Percentiles rank a stretch among this genome's conserved stretches.
Conservation (phyloP, 2,113 vertebrate species). For the Myrmecobius fasciatus region DNA sequence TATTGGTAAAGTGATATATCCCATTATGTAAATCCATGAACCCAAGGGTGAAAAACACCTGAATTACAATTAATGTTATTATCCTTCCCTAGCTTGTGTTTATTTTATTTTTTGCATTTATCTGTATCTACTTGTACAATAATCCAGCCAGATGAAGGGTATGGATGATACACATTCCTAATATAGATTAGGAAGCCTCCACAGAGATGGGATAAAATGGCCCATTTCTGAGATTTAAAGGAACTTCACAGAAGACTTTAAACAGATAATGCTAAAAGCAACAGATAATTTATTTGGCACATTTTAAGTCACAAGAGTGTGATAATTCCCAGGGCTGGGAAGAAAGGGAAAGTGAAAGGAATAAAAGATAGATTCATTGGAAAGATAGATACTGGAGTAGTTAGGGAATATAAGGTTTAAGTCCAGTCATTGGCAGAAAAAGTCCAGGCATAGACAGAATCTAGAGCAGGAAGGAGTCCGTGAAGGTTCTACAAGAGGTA, state of each 20-base stretch:
- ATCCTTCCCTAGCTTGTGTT: background rate
- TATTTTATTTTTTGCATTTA: background rate
- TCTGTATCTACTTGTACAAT: background rate
- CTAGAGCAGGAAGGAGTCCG: background rate
- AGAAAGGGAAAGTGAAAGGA: background rate
- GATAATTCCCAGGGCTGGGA: no score
- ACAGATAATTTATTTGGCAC: background rate
- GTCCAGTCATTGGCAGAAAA: background rate
- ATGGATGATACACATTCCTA: constrained; percentile 31
- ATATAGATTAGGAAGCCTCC: constrained; percentile 53
- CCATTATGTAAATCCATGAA: background rate
- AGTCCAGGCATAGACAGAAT: no score
- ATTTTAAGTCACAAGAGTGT: background rate
- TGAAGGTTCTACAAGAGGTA: background rate
- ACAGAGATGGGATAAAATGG: constrained; percentile 16
- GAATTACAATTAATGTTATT: background rate
- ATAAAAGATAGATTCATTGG: background rate
- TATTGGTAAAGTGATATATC: no score
- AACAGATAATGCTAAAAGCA: background rate
- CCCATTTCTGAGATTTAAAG: background rate
- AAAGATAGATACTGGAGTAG: no score
- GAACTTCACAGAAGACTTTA: background rate
- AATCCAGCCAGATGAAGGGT: constrained; percentile 30
- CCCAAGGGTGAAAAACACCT: background rate
- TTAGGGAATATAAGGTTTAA: no score